Evolutionary conservation across 2,113 vertebrate genomes (phyloP).

Genomic region (Nycticryphes semicollaris): DNA sequence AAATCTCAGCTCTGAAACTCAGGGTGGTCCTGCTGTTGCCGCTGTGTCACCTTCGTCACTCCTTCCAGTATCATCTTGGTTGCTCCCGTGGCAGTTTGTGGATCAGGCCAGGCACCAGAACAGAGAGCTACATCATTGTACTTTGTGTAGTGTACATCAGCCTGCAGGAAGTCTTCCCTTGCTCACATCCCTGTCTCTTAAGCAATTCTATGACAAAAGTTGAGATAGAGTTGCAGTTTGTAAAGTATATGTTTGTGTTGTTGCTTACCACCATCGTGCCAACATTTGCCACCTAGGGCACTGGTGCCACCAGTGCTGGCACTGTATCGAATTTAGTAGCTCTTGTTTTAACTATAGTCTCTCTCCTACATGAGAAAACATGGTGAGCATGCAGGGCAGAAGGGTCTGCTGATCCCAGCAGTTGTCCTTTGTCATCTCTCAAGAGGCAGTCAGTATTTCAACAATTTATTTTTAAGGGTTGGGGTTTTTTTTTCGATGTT

Average conservation of each 20-base stretch:
- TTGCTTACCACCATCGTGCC: background rate
- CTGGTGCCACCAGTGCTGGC: background rate
- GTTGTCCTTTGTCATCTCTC: background rate
- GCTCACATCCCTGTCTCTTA: background rate
- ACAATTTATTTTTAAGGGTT: background rate
- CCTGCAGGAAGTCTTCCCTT: background rate
- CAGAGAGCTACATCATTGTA: background rate
- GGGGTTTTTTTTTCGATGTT: background rate
- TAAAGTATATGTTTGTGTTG: accelerated
- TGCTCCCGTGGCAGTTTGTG: background rate
- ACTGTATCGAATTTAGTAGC: background rate
- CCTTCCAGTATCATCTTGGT: background rate
- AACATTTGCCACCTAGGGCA: background rate
- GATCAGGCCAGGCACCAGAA: background rate
- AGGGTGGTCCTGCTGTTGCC: background rate
- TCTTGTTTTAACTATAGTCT: background rate
- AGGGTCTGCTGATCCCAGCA: background rate
- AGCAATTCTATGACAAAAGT: background rate
- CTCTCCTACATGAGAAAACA: background rate
- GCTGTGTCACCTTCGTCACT: accelerated
- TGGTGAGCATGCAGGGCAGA: background rate
- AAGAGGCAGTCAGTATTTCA: background rate
- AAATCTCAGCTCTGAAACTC: background rate
- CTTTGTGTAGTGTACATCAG: accelerated
- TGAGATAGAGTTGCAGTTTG: background rate